Percentiles rank a stretch among this genome's conserved stretches.
Conservation (phyloP, 2,113 vertebrate genomes). For the Grallaria varia region DNA sequence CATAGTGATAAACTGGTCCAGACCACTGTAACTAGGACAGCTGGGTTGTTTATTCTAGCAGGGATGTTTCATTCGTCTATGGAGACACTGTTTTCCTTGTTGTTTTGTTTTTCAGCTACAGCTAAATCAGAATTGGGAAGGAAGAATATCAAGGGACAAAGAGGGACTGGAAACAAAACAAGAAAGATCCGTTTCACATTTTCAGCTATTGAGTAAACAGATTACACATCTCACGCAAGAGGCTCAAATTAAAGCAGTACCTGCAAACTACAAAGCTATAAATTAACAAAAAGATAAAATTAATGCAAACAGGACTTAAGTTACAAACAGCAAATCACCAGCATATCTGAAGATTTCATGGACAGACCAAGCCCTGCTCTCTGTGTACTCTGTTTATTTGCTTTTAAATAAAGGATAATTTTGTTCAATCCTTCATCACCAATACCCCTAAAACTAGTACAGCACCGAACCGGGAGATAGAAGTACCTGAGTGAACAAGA, state of each 20-base stretch:
- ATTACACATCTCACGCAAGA: neutral
- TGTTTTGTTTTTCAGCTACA: neutral
- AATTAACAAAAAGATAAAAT: constrained; percentile 18
- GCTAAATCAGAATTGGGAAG: neutral
- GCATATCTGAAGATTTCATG: neutral
- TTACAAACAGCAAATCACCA: constrained; percentile 5
- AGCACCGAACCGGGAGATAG: neutral
- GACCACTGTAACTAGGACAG: too few species aligned
- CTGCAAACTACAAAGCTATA: constrained; percentile 20
- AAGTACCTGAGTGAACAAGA: neutral
- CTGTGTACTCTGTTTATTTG: neutral
- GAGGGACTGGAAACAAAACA: rapidly evolving
- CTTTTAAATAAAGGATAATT: neutral
- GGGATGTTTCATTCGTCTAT: neutral
- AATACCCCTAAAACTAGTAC: neutral
- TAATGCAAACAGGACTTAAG: neutral
- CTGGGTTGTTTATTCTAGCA: neutral
- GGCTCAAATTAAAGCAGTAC: constrained; percentile 16
- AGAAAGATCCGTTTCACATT: neutral
- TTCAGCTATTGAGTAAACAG: neutral
- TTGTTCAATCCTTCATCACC: neutral
- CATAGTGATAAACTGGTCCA: too few species aligned
- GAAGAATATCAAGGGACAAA: neutral
- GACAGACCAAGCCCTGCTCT: neutral
- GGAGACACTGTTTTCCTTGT: neutral